Base-by-base conservation (phyloP, 2,113 vertebrate genomes). In the Furnarius figulus region DNA sequence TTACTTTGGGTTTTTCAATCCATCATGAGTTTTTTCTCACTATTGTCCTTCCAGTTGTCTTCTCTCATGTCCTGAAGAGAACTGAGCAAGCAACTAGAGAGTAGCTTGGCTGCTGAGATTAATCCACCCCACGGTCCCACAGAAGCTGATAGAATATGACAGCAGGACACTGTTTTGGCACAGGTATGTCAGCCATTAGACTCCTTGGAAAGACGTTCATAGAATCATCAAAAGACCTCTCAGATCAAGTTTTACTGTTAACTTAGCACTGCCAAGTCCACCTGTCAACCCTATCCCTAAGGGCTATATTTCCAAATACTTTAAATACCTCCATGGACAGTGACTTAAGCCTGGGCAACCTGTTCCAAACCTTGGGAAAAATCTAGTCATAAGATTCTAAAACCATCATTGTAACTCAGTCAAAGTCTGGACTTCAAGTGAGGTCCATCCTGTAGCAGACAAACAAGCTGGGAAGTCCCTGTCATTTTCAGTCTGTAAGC, bases 21-120 rank as follows among this genome's bases (percentile, higher is more conserved):
- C 4, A 40, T 21, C 22, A 31, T 21, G 25, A 1, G 4, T 14
- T 39, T 71, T 70, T 70, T 4, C 30, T 21, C 2, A 4, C 2
- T 65, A 62, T 65, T 75, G 7, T 44, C 67, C 22, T 75, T 83
- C 21, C 14, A 56, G 0, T 76, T 67, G 8, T 67, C 8, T 55
- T 84, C 17, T 19, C 3, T 20, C 12, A 28, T 6, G 4, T 1
- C 0, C 42, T 47, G 58, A 30, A 76, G 23, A 46, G 37, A 76
- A 8, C 17, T 27, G 17, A 62, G 10, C 21, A 71, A 52, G 30
- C 4, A 66, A 5, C 6, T 27, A 10, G 16, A 10, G 46, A 16
- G 47, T 5, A 16, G 1, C 7, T 49, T 72, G 46, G 46, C 58
- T 37, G 20, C 35, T 80, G 33, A 31, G 6, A 20, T 56, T 22